Conservation (phyloP, 2,888 invertebrate species). For the Orthosia gothica region DNA sequence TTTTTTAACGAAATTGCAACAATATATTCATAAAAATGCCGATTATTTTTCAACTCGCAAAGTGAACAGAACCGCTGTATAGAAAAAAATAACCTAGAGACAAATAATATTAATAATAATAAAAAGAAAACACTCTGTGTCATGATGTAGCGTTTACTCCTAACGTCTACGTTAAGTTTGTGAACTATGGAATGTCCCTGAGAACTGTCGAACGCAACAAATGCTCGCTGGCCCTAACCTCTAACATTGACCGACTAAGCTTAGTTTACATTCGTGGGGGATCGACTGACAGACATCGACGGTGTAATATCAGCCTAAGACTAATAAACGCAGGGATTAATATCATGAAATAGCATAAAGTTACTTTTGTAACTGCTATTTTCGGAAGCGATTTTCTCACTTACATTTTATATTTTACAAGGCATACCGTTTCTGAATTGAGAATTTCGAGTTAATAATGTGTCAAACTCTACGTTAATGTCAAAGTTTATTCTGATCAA, state of each 20-base stretch:
- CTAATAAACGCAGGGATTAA: not conserved
- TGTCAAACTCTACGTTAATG: too few species aligned
- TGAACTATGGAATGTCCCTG: constrained; percentile 86
- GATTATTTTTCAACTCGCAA: constrained; percentile 51
- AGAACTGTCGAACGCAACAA: constrained; percentile 69
- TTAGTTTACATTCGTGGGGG: constrained; percentile 59
- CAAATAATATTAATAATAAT: constrained; percentile 68
- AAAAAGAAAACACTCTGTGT: constrained; percentile 79
- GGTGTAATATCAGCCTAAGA: not conserved
- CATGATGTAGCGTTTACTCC: constrained; percentile 78
- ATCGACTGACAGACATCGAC: constrained; percentile 50
- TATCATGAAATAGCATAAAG: constrained; percentile 1
- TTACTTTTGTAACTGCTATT: constrained; percentile 22
- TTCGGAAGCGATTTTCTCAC: too few species aligned
- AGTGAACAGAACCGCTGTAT: constrained; percentile 58
- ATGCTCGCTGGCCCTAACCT: constrained; percentile 81
- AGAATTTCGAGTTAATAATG: too few species aligned
- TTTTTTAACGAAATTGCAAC: constrained; percentile 28
- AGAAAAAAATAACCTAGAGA: constrained; percentile 69
- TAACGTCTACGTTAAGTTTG: constrained; percentile 73
- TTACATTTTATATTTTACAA: too few species aligned
- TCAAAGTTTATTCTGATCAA: too few species aligned
- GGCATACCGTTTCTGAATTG: too few species aligned
- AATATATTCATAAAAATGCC: constrained; percentile 54
- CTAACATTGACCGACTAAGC: constrained; percentile 83